These are phyloP conservation scores for Synchiropus splendidus DNA, from an alignment of 2,113 vertebrate species.

Conservation along the genomic window DNA sequence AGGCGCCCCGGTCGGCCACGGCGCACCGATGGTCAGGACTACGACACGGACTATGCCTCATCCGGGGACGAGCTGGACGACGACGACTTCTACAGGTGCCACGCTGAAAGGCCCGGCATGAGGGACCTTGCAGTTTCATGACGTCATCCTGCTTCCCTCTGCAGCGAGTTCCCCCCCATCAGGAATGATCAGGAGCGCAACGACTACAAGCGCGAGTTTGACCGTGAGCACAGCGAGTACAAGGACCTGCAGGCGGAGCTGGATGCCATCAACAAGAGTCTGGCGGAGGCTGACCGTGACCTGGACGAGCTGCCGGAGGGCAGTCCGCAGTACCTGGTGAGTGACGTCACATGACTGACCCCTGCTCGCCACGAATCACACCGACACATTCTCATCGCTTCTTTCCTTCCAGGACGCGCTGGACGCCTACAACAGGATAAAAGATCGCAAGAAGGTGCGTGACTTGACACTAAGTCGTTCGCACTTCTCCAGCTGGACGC, in stretches of 20 bases:
- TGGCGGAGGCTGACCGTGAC: conserved; percentile 66
- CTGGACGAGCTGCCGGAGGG: conserved; percentile 71
- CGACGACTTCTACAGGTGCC: conserved; percentile 70
- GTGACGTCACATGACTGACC: not conserved
- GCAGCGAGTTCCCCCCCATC: conserved; percentile 70
- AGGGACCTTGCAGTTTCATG: not conserved
- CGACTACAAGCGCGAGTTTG: conserved; percentile 71
- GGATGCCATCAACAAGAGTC: conserved; percentile 67
- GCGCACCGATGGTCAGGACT: conserved; percentile 55
- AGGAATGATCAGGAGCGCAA: conserved; percentile 55
- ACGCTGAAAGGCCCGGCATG: too few relatives aligned
- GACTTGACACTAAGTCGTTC: not conserved
- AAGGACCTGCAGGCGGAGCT: conserved; percentile 72
- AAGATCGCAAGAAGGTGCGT: conserved; percentile 63
- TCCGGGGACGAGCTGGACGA: conserved; percentile 85
- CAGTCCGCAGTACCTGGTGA: conserved; percentile 72
- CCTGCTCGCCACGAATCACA: not conserved
- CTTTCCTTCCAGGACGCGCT: conserved; percentile 56
- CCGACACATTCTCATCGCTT: too few relatives aligned
- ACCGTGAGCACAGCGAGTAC: conserved; percentile 71
- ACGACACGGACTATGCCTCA: conserved; percentile 75
- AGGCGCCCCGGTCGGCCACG: conserved; percentile 46
- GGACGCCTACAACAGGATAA: conserved; percentile 70
- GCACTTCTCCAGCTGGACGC: too few relatives aligned
- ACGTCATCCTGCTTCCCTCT: not conserved